Evolutionary conservation across 92 coral and sea anemone species (phyloP), one percentile per base, ranked within the genome.

Genomic region (Pocillopora meandrina): DNA sequence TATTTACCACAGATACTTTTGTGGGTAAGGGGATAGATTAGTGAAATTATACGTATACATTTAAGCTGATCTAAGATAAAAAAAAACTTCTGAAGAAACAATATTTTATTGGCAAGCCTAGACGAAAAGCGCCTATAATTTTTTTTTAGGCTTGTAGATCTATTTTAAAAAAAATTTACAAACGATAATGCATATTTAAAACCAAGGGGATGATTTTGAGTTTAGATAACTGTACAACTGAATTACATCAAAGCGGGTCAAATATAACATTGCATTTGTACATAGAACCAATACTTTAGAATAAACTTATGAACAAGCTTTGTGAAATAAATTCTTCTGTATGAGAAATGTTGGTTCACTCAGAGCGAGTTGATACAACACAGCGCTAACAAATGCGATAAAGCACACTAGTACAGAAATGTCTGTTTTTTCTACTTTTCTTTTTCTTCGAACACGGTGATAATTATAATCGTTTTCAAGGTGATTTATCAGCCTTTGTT

Each of bases 101-200:
- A 81, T 71, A 71, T 81, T 79, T 81, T 80, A 80, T 56, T 57
- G 35, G 63, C 52, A 59, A 71, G 57, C 85, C 65, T 71, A 36
- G 69, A 34, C n/a, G 36, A 12, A 36, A 65, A 70, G 42, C 10
- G 59, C n/a, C 85, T 47, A 13, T 59, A 59, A 10, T 36, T 12
- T 81, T 71, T 71, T 31, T 58, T 66, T 31, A 56, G 76, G 75
- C 1, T 31, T 34, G 31, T 2, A 55, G 31, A 56, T 33, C 70
- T 65, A 65, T 65, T 70, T 70, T 49, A 34, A 9, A 21, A 81
- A 9, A 21, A 81, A 58, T 81, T 81, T 70, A 55, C 61, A 36
- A 70, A 70, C 13, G 15, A 6, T 52, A 58, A 81, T 19, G 42
- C 77, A 2, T 81, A 71, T 71, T 81, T 71, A n/a, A 81, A 33